These are phyloP conservation scores for Carduelis carduelis DNA, from an alignment of 2,797 vertebrate species.

Conservation along the genomic window DNA sequence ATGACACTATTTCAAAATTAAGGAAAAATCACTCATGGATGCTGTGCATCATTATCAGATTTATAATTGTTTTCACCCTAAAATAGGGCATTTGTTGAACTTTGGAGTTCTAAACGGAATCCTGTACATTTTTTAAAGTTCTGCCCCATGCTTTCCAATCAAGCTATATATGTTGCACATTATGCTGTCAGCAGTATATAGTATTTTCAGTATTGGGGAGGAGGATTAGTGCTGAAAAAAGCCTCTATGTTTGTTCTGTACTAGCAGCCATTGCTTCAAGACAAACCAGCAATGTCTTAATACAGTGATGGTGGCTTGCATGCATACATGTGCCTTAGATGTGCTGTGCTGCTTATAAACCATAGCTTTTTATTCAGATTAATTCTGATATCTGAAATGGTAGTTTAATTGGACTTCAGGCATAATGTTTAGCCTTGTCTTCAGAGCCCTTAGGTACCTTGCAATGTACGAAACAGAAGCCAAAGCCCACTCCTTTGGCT, in stretches of 20 bases:
- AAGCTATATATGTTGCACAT: slow-evolving; percentile 72
- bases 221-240: slow-evolving; percentile 64
- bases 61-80: slow-evolving; percentile 83
- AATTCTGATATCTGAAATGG: slow-evolving; percentile 62
- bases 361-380: slow-evolving; percentile 70
- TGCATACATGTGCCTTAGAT: slow-evolving; percentile 78
- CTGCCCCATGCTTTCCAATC: slow-evolving; percentile 76
- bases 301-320: slow-evolving; percentile 72
- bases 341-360: slow-evolving; percentile 74
- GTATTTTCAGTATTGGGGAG: slow-evolving; percentile 66
- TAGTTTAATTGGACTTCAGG: slow-evolving; percentile 66
- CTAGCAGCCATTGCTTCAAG: slow-evolving; percentile 61
- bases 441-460: slow-evolving; percentile 57
- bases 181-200: slow-evolving; percentile 68
- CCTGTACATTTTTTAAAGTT: slow-evolving; percentile 79
- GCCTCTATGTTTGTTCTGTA: slow-evolving; percentile 63
- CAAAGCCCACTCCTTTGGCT: neutral
- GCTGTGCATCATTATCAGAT: slow-evolving; percentile 82
- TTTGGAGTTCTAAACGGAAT: slow-evolving; percentile 82
- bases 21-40: slow-evolving; percentile 79
- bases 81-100: slow-evolving; percentile 85
- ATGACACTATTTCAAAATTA: slow-evolving; percentile 79
- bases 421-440: slow-evolving; percentile 64
- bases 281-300: slow-evolving; percentile 57
- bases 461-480: neutral